Evolutionary conservation across 2,888 invertebrate species (phyloP).

Genomic region (Labia minor): DNA sequence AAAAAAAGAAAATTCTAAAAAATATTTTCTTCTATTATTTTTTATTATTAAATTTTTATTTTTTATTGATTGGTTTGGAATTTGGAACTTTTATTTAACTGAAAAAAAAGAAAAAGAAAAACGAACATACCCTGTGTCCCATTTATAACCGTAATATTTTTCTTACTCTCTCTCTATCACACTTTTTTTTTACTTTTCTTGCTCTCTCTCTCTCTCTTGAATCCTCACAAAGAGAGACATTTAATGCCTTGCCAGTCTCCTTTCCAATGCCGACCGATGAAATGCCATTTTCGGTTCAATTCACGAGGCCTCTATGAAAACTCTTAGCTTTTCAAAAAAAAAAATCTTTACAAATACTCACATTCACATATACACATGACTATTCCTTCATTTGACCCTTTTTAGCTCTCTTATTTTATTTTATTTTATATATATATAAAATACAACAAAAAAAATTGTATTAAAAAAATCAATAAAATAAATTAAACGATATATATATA

Average conservation of each 20-base stretch:
- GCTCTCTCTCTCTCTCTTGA: no score
- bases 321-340: background rate
- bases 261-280: no score
- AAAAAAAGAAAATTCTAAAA: no score
- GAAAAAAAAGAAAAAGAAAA: background rate
- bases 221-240: no score
- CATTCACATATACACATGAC: no score
- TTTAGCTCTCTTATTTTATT: background rate
- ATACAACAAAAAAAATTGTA: background rate
- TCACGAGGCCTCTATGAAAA: background rate
- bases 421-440: constrained; percentile 20
- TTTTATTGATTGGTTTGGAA: no score
- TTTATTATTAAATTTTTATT: background rate
- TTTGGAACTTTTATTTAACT: constrained; percentile 3
- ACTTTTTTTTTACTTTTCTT: background rate
- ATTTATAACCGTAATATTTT: background rate
- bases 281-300: background rate
- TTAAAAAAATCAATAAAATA: background rate
- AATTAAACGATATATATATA: no score
- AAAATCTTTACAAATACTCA: background rate
- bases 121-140: background rate
- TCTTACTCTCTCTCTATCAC: background rate
- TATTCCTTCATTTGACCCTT: no score
- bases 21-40: background rate
- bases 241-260: no score